phyloP scores from a whole-genome alignment of 2,113 vertebrate genomes.

The Mesitornis unicolor region DNA sequence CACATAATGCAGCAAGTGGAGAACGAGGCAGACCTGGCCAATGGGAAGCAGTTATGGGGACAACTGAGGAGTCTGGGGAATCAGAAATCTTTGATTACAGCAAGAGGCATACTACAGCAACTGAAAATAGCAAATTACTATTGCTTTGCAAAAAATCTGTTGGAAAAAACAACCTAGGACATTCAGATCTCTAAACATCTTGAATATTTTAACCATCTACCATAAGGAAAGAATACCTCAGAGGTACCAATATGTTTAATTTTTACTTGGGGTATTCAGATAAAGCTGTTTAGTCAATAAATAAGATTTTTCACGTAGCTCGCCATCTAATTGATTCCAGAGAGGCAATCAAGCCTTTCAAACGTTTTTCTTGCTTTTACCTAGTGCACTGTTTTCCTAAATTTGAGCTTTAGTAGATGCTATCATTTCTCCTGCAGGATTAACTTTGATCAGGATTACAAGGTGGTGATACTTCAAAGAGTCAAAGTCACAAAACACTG shows the following conservation, averaged over 20 bases:
- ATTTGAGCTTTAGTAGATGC: not conserved
- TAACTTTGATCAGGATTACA: not conserved
- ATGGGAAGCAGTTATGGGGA: accelerated
- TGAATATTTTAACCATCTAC: not conserved
- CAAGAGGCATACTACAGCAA: not conserved
- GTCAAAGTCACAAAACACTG: not conserved
- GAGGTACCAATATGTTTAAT: not conserved
- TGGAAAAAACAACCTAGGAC: not conserved
- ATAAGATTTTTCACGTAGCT: not conserved
- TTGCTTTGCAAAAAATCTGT: not conserved
- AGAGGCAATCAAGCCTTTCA: not conserved
- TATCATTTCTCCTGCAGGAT: not conserved
- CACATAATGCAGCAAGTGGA: accelerated
- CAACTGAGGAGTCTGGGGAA: not conserved
- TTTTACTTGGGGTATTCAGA: not conserved
- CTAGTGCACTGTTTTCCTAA: not conserved
- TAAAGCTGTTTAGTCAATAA: not conserved
- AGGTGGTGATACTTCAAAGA: not conserved
- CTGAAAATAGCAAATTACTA: not conserved
- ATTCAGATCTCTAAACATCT: not conserved
- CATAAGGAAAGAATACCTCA: not conserved
- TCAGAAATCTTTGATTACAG: not conserved
- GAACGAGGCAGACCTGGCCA: not conserved
- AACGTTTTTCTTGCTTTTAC: not conserved
- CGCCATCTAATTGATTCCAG: not conserved